A percentile compares a stretch with the other conserved stretches of the same genome.
Evolutionary conservation across 2,113 vertebrate species (phyloP).

Genomic region (Herpailurus yagouaroundi): DNA sequence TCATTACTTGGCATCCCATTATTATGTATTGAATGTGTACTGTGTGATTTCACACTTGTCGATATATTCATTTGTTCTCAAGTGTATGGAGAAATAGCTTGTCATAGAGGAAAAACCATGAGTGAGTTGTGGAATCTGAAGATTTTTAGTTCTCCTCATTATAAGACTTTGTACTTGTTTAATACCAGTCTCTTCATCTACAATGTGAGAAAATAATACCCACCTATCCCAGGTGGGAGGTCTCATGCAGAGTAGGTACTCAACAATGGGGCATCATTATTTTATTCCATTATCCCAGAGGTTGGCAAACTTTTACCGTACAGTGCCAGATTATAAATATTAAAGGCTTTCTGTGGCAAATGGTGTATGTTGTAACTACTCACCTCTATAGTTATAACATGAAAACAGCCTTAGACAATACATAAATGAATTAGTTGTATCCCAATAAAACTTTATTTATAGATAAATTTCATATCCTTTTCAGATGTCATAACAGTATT

Average conservation of each 20-base stretch:
- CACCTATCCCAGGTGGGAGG: not conserved
- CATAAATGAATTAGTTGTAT: not conserved
- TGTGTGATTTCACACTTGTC: not conserved
- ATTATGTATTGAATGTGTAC: not conserved
- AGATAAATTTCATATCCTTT: not conserved
- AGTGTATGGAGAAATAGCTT: not conserved
- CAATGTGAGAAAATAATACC: not conserved
- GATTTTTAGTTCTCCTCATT: not conserved
- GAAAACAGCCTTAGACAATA: not conserved
- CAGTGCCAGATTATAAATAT: rapidly evolving
- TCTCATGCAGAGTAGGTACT: not conserved
- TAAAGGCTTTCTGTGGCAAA: not conserved
- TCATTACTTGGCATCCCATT: not conserved
- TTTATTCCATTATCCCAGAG: not conserved
- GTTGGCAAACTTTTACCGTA: not conserved
- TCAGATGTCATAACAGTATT: not conserved
- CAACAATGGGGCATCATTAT: not conserved
- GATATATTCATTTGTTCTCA: not conserved
- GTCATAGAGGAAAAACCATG: not conserved
- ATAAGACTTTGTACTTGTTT: not conserved
- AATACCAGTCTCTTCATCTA: not conserved
- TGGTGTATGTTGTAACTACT: not conserved
- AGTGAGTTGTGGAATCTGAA: not conserved
- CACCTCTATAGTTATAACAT: rapidly evolving
- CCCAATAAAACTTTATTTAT: not conserved